Evolutionary conservation across 2,113 vertebrate species (phyloP).

Genomic region (Esox niger): DNA sequence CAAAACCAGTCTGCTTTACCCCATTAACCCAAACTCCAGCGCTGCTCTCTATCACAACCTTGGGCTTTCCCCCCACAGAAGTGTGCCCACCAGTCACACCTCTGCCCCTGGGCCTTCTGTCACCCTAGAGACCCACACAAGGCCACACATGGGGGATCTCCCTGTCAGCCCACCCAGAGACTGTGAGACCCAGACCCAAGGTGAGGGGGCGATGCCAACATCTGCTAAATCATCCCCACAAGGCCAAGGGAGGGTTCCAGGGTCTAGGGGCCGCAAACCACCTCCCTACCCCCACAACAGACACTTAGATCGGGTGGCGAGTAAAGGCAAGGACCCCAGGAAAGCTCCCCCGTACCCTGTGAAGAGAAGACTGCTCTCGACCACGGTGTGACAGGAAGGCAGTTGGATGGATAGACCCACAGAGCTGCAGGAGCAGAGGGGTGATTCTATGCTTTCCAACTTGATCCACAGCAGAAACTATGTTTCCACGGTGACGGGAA

Average conservation of each 20-base stretch:
- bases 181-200: constrained; percentile 9
- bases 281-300: constrained; percentile 68
- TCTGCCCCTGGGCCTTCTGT: constrained; percentile 53
- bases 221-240: constrained; percentile 17
- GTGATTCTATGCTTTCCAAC: constrained; percentile 54
- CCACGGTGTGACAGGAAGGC: constrained; percentile 70
- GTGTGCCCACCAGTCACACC: background rate
- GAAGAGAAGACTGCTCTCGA: constrained; percentile 72
- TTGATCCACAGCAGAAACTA: constrained; percentile 52
- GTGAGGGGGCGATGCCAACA: constrained; percentile 22
- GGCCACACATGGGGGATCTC: constrained; percentile 37
- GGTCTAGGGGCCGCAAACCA: constrained; percentile 61
- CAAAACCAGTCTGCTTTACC: constrained; percentile 34
- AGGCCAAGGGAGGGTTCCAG: background rate
- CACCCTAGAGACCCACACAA: constrained; percentile 38
- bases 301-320: constrained; percentile 34
- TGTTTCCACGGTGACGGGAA: constrained; percentile 63
- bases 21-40: constrained; percentile 12
- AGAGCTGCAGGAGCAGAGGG: constrained; percentile 36
- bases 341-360: constrained; percentile 68
- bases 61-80: constrained; percentile 5
- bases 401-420: background rate
- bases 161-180: constrained; percentile 52
- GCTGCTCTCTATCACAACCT: background rate
- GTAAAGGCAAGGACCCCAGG: constrained; percentile 57